Base-by-base conservation (phyloP, 2,113 vertebrate genomes). In the Sander vitreus region DNA sequence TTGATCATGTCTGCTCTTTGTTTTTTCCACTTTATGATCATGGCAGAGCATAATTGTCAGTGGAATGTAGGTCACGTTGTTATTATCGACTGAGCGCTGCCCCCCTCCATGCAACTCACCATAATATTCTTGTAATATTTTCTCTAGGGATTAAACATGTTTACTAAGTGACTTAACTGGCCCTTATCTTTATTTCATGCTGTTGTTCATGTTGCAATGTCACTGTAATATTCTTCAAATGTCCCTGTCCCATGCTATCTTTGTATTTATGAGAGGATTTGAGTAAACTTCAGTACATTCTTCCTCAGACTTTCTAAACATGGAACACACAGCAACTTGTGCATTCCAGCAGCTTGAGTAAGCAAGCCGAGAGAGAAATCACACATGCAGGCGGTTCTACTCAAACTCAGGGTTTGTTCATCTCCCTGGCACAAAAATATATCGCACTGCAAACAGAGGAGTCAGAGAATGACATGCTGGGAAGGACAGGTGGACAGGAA, bases 31-130 rank as follows among this genome's bases (percentile, higher is more conserved):
- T 87, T 84, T 27, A 54, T 92, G 78, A 80, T 82, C 82, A 84
- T 43, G 3, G 69, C 86, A 78, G 80, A 54, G 83, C 81, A 83
- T 94, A 93, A 94, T 94, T 91, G 83, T 59, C 72, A 81, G 47
- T 30, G 86, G 82, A 94, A 95, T 94, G 84, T 94, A 91, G 92
- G 95, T 95, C 95, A 95, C 91, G 89, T 84, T 90, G 86, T 91
- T 86, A 71, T 91, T 80, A 75, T 63, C 25, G 39, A 45, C 47
- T 72, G 74, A 81, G 57, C 78, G 2, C 69, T 81, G 39, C 78
- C 81, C 74, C 79, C 55, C 27, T 33, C 59, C 25, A 48, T 19
- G 21, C 27, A 74, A 67, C 58, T 47, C 69, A 18, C 47, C 65
- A 64, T 16, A 45, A 74, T 60, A 55, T 9, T 14, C 27, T 18